Base-by-base conservation (phyloP, 1,140 invertebrate species). In the Drosophila sechellia region DNA sequence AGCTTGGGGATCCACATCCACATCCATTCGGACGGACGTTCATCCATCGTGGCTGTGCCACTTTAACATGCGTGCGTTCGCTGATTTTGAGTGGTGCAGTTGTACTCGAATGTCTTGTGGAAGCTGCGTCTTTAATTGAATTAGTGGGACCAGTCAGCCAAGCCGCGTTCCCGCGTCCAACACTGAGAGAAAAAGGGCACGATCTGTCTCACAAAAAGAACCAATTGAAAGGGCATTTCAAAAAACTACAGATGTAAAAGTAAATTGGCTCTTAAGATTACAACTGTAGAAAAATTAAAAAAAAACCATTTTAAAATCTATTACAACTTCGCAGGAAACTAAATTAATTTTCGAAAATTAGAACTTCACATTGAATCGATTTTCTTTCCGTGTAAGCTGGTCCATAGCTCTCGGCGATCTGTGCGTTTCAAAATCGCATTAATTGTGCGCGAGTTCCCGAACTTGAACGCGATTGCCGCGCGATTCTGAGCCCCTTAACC, bases 391-490 rank as follows among this genome's bases (percentile, higher is more conserved):
- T 77, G 64, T 4, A 37, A 1, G n/a, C 8, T 10, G 15, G 48
- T 20, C 12, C 17, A 10, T 54, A 12, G 5, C 20, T 39, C n/a
- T 8, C 20, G 22, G 49, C 83, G 83, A 81, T 84, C 84, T 84
- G 87, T 90, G 87, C 87, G 87, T 90, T 90, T 86, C 69, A 90
- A 90, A 87, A 80, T 74, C 83, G 83, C 87, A 90, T 90, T 90
- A 90, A 90, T 90, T 90, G 87, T 84, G 56, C 73, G 50, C 64
- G 52, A 74, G 56, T 20, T 55, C 42, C 17, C 37, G 59, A 71
- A 40, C 59, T 65, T 40, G 15, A 54, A 35, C 34, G 34, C 63
- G 63, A 60, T 46, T 27, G 27, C 55, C 55, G 48, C 50, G 54
- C 75, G 55, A 71, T 58, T 61, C 58, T 57, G 52, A 20, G 10